Conservation (phyloP, 2,797 vertebrate genomes). For the Aythya fuligula region DNA sequence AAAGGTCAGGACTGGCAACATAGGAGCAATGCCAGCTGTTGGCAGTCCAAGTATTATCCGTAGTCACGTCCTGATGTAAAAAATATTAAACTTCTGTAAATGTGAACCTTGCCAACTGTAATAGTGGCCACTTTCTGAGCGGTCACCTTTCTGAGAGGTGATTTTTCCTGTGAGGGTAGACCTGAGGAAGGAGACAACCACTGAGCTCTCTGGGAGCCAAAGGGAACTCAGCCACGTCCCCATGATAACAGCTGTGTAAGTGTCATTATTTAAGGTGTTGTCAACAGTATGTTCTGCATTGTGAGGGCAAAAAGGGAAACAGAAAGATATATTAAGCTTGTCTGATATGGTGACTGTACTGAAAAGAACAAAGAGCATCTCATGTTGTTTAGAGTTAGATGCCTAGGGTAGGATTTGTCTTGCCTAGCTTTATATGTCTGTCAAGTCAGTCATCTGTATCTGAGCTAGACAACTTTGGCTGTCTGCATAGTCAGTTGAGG, state of each 20-base stretch:
- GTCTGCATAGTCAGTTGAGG: neutral
- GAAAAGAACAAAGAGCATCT: conserved; percentile 2
- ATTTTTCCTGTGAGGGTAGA: neutral
- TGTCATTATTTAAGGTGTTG: neutral
- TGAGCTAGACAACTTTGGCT: neutral
- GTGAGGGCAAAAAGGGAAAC: neutral
- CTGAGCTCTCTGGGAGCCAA: neutral
- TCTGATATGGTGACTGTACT: neutral
- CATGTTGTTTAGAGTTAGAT: neutral
- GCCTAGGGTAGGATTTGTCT: neutral
- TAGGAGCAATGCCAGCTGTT: neutral
- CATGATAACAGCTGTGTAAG: neutral
- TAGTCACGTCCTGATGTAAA: neutral
- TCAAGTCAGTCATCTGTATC: neutral
- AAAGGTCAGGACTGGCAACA: neutral
- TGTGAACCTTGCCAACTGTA: neutral
- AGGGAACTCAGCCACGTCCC: neutral
- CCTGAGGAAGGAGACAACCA: neutral
- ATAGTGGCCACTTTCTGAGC: neutral
- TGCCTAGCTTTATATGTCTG: neutral
- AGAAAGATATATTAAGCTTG: neutral
- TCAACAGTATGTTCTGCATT: neutral
- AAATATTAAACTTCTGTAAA: neutral
- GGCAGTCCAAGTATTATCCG: neutral
- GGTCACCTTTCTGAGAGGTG: neutral